Base-by-base conservation (phyloP, 2,888 invertebrate species). In the Pyrrhosoma nymphula region DNA sequence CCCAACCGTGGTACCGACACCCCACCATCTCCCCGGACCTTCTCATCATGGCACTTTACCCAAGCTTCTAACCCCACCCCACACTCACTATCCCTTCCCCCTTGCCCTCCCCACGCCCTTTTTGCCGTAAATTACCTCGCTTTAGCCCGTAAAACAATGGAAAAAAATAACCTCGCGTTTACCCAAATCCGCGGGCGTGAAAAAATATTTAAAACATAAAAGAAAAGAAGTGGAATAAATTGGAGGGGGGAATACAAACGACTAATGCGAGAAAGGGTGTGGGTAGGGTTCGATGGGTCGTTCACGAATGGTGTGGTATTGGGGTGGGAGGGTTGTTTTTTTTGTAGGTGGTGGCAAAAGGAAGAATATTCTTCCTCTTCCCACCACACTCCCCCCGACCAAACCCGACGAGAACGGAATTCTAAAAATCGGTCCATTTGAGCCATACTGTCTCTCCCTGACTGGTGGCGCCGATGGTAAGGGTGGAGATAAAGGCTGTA, bases 401-500 rank as follows among this genome's bases (percentile, higher is more conserved):
- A 89, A 47, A 55, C 47, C 47, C 26, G 88, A 88, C 89, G 89
- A 18, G 89, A 16, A 20, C 23, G 89, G 89, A 89, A 89, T 89
- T 14, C 89, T 89, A 89, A 89, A 89, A 89, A 55, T 89, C 89
- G 89, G 89, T 89, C 56, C 89, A 89, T 56, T 89, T 56, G 89
- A 89, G 56, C 26, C 56, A 55, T 56, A 89, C 89, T 82, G 82
- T 82, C 82, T 82, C 82, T 12, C 60, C 10, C 69, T 69, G 69
- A 69, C 69, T 69, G 69, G 69, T 69, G n/a, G 12, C 20, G n/a
- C n/a, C 20, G 69, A n/a, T 26, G 60, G n/a, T 69, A n/a, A n/a
- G n/a, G 69, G 10, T n/a, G 69, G 69, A 69, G 26, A 69, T 69
- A 60, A 20, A 60, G 69, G n/a, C 3, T 26, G n/a, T 2, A 47